Evolutionary conservation across 1,140 invertebrate species (phyloP), one percentile per base, ranked within the genome.

Genomic region (Eupeodes corollae): DNA sequence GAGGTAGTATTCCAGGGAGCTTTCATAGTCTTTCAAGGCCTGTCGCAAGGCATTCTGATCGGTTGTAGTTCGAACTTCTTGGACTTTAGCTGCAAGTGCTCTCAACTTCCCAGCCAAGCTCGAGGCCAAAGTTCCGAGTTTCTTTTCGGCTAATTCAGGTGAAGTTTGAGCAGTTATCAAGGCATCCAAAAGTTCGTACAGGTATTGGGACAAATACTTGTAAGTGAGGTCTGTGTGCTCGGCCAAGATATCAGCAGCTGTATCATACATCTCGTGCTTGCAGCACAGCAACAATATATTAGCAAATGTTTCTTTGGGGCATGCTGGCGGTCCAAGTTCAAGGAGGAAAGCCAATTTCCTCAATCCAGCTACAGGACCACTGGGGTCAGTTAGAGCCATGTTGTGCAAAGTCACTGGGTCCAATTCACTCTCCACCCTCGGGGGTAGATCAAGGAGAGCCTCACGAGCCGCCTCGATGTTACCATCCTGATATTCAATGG

Each of bases 361-460:
- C 66, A 99, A 97, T 15, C 94, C 92, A 0, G 83, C 86, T 9
- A 94, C 88, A 52, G 91, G 86, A n/a, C 72, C 61, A 47, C 76
- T 71, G 69, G 96, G 92, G 60, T 96, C 95, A 61, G 97, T 89
- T 6, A 99, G 71, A 0, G 95, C 96, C 73, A 97, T 87, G 68
- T 99, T 99, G 61, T 99, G 97, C 6, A 99, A 73, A 18, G 95
- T 98, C 0, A 99, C 91, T 14, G 94, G 91, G 72, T 99, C 97
- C 48, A 99, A 71, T 73, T 99, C 97, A 63, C 97, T 91, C 70
- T 99, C 95, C 9, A 88, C 84, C 52, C 89, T 71, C 0, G 95
- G 95, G 19, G 97, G 97, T 88, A 99, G 96, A 69, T 99, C 97
- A 1, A 90, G 90, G 39, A 99, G 70, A 0, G 95, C 93, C 73